Base-by-base conservation (phyloP, 30 jellyfish, hydroid and myxozoan genomes). In the Aurelia sp. region DNA sequence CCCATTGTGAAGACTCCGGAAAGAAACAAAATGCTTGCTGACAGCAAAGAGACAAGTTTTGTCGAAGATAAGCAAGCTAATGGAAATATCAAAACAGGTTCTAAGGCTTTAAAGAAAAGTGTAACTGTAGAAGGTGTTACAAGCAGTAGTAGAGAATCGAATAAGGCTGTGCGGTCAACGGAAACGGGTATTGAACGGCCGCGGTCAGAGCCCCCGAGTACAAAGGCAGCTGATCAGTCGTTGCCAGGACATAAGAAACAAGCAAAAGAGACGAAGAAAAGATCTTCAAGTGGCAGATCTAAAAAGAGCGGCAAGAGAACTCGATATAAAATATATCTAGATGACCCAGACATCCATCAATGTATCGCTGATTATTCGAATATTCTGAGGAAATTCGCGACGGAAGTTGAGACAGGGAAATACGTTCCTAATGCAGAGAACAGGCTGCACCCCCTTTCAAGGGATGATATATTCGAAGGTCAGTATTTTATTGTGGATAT, bases 261-360 rank as follows among this genome's bases (percentile, higher is more conserved):
- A 55, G 35, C 69, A 16, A 59, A 60, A 59, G 63, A 62, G 60
- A 15, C 79, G 53, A 41, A 75, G 22, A 82, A 59, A 37, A 59
- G 70, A 7, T 30, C 71, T 52, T 20, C 51, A 10, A 19, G 41
- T 33, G 60, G 86, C 18, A 33, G 27, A 30, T 48, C 64, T 30
- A 82, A 77, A 48, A 85, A 76, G 65, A 57, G 62, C 11, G 62
- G 62, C 23, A 91, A 72, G 58, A 86, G 93, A 74, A 73, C 95
- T 17, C 83, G 98, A 16, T 96, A 87, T 66, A 83, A 85, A 64
- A 74, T 92, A 16, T 92, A 92, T 66, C 69, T 92, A 10, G 98
- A 92, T 70, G 98, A 92, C 62, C 98, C 98, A 0, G 98, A 92
- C 41, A 68, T 92, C 30, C 98, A 92, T 62, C 98, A 92, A 62